Evolutionary conservation across 2,113 vertebrate genomes (phyloP).

Genomic region (Notechis scutatus): DNA sequence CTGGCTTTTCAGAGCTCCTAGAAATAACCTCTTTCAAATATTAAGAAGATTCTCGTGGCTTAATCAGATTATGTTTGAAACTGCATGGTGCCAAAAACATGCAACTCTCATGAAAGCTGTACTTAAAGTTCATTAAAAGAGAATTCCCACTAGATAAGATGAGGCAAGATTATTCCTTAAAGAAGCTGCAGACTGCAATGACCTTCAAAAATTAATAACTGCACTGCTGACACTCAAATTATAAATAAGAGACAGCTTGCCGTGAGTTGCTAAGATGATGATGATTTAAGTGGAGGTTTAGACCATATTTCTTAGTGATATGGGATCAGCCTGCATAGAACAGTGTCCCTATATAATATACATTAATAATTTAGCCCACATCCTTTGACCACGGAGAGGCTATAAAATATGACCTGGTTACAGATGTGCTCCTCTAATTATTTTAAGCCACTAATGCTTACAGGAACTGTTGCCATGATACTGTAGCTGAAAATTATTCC

Average conservation of each 20-base stretch:
- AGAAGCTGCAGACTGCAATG: slow-evolving; percentile 26
- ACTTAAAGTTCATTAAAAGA: slow-evolving; percentile 35
- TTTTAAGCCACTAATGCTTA: neutral
- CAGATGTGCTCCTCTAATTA: neutral
- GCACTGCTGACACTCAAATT: neutral
- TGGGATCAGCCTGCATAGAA: neutral
- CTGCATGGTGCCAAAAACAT: slow-evolving; percentile 25
- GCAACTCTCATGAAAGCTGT: slow-evolving; percentile 26
- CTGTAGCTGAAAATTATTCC: neutral
- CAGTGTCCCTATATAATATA: neutral
- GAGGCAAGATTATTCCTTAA: slow-evolving; percentile 7
- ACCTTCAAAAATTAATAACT: slow-evolving; percentile 33
- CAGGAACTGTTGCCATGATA: neutral
- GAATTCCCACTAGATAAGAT: slow-evolving; percentile 5
- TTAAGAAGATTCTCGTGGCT: slow-evolving; percentile 32
- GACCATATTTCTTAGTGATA: neutral
- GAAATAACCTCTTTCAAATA: slow-evolving; percentile 33
- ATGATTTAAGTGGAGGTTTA: slow-evolving; percentile 13
- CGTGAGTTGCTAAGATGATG: slow-evolving; percentile 16
- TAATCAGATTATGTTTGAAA: slow-evolving; percentile 2
- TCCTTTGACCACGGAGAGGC: neutral
- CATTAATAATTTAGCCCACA: no score
- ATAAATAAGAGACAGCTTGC: slow-evolving; percentile 28
- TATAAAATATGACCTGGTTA: neutral
- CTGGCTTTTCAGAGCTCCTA: slow-evolving; percentile 1